Evolutionary conservation across 92 coral and sea anemone species (phyloP), one percentile per base, ranked within the genome.

Genomic region (Zoanthus sansibaricus): DNA sequence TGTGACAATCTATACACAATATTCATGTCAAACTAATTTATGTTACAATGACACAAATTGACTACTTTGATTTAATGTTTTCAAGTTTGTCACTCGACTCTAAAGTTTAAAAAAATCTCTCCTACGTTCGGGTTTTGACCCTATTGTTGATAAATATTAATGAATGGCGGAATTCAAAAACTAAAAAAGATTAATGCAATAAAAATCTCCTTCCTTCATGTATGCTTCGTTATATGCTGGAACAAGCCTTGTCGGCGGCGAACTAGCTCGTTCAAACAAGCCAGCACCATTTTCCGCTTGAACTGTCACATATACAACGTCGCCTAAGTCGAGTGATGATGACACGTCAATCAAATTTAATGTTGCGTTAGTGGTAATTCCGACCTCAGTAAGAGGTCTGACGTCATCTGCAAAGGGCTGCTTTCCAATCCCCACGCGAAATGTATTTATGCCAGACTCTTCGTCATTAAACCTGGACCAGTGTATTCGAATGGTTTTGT

Each of bases 241-340:
- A 30, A 94, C 86, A 83, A 95, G 93, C 75, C 97, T 79, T 12
- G 98, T 95, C 2, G 97, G 93, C 4, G 92, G 93, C 21, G 98
- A 95, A 49, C 86, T 59, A 10, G 89, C 94, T 46, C 67, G 66
- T 9, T 84, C 89, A 20, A 83, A 82, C 76, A 94, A 88, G 47
- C 98, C 98, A 42, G 97, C 98, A 5, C 82, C 77, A 70, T 95
- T 95, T 55, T 92, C 91, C 37, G 97, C 94, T 82, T 92, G 94
- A 6, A 95, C 93, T 25, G 92, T 90, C 9, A 94, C 93, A 69
- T 90, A 95, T 7, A 95, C 77, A 47, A 90, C 87, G 80, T 94
- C 95, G 25, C 96, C 96, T 17, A 85, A 84, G 46, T 77, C 84
- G 25, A 92, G 84, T 2, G 92, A 91, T 2, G 92, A 91, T 33